Base-by-base conservation (phyloP, 2,888 invertebrate species). In the Ashinkailepas kermadecensis region DNA sequence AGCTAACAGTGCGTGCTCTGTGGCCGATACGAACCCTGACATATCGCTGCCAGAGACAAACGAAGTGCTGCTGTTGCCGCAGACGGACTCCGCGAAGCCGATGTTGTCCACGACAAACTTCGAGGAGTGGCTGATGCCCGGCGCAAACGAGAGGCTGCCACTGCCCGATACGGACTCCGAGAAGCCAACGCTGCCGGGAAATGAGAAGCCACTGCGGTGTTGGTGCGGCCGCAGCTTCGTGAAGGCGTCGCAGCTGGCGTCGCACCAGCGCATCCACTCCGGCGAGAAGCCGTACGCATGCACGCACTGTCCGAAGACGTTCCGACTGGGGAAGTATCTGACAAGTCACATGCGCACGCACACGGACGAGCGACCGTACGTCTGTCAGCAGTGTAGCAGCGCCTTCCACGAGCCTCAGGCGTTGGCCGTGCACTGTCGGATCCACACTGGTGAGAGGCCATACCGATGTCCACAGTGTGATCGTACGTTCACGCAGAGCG, bases 341-440 rank as follows among this genome's bases (percentile, higher is more conserved):
- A 82, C 81, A 70, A 81, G 81, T 23, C 82, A 82, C 64, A 23
- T 74, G n/a, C 78, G n/a, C n/a, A n/a, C n/a, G n/a, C n/a, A n/a
- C n/a, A n/a, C n/a, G n/a, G n/a, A n/a, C n/a, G n/a, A n/a, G 82
- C 81, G 80, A 70, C 82, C 82, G 23, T 82, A 82, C 80, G 67
- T 56, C 21, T 82, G 82, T 65, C 18, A 13, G 18, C 18, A 39
- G 9, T 82, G 82, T 39, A 80, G 54, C 25, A 80, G 81, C 57
- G 54, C 80, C 58, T 82, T 82, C 78, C 81, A 79, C 21, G 81
- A 82, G 80, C 54, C 81, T 13, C 81, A 81, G 58, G 80, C 81
- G 6, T 81, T 82, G 67, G 80, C 81, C 67, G 81, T 81, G 54
- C 82, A 82, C 81, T n/a, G n/a, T n/a, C n/a, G n/a, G n/a, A n/a